Evolutionary conservation across 2,888 invertebrate species (phyloP).

Genomic region (Pardosa pseudoannulata): DNA sequence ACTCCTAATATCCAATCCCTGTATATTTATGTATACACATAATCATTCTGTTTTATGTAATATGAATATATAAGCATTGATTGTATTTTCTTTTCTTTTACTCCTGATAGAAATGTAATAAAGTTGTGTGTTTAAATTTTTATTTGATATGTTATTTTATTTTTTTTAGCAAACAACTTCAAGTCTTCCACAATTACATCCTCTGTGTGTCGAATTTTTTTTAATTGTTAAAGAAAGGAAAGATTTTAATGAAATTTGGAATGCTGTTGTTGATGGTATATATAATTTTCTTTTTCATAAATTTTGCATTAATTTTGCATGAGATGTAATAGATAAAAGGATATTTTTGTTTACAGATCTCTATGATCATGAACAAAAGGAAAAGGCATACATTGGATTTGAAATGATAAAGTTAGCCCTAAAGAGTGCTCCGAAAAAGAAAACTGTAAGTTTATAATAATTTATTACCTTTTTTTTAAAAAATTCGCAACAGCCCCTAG

Average conservation of each 20-base stretch:
- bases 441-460: slow-evolving; percentile 66
- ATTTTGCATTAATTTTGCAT: too few species aligned
- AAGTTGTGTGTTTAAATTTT: too few species aligned
- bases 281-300: background rate
- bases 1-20: too few species aligned
- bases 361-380: slow-evolving; percentile 54
- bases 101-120: too few species aligned
- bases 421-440: slow-evolving; percentile 26
- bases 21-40: too few species aligned
- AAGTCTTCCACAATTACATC: slow-evolving; percentile 69
- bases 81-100: too few species aligned
- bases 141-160: too few species aligned
- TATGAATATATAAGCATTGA: too few species aligned
- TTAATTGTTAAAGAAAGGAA: slow-evolving; percentile 23
- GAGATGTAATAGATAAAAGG: too few species aligned
- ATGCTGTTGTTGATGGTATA: slow-evolving; percentile 61
- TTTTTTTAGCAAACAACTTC: slow-evolving; percentile 69
- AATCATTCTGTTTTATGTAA: too few species aligned
- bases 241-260: slow-evolving; percentile 65
- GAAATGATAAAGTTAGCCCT: slow-evolving; percentile 67
- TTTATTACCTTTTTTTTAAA: too few species aligned
- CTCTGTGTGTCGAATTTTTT: slow-evolving; percentile 51
- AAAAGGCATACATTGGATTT: slow-evolving; percentile 70
- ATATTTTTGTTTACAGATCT: slow-evolving; percentile 46
- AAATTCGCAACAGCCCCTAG: too few species aligned